Evolutionary conservation across 1,140 invertebrate species (phyloP).

Genomic region (Brachionus koreanus): DNA sequence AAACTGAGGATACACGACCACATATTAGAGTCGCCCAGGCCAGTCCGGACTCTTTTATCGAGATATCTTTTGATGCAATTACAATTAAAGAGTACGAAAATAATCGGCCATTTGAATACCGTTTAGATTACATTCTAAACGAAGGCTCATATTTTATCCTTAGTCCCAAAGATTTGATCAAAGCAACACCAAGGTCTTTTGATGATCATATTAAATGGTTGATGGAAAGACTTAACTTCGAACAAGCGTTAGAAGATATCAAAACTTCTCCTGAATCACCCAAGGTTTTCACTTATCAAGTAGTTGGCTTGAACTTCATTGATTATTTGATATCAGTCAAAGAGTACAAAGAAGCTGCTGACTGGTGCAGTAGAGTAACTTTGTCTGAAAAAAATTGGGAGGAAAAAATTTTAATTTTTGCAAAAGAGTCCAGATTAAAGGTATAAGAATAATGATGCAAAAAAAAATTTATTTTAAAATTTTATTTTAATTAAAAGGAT

Average conservation of each 20-base stretch:
- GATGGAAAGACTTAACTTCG: conserved; percentile 69
- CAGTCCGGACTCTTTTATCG: conserved; percentile 65
- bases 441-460: conserved; percentile 46
- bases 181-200: conserved; percentile 80
- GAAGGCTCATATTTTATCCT: conserved; percentile 88
- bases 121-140: conserved; percentile 69
- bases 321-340: conserved; percentile 72
- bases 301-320: conserved; percentile 62
- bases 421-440: conserved; percentile 71
- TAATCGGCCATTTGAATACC: conserved; percentile 59
- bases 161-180: conserved; percentile 87
- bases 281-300: conserved; percentile 64
- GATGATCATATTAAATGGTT: conserved; percentile 90
- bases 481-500: conserved; percentile 59
- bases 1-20: conserved; percentile 67
- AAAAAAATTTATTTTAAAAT: neutral
- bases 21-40: conserved; percentile 81
- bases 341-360: conserved; percentile 76
- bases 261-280: conserved; percentile 62
- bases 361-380: conserved; percentile 71
- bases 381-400: conserved; percentile 85
- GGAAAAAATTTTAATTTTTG: conserved; percentile 85
- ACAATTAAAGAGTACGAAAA: conserved; percentile 74
- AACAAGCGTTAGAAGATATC: conserved; percentile 60
- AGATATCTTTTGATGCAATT: conserved; percentile 77